phyloP scores from a whole-genome alignment of 1,140 invertebrate species.

The Aleiodes sp. region DNA sequence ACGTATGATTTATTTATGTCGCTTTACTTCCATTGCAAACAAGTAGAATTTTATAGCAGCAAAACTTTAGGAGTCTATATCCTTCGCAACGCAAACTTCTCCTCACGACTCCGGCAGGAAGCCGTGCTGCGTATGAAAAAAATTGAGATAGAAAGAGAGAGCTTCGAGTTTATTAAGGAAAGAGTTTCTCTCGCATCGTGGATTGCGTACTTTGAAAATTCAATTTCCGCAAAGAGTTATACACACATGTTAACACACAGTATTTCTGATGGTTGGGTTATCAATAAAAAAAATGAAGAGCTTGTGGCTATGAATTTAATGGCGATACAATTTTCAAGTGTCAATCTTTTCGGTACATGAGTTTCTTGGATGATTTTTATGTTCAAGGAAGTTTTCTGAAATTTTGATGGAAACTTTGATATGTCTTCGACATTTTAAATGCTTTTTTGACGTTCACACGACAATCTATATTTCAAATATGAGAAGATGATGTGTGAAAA shows the following conservation, averaged over 20 bases:
- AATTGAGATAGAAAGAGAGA: no score
- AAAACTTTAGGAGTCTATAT: conserved; percentile 40
- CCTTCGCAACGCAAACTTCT: conserved; percentile 3
- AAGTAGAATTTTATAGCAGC: conserved; percentile 49
- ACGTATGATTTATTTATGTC: conserved; percentile 50
- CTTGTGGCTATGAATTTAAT: no score
- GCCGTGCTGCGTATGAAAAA: conserved; percentile 18
- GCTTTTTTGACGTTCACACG: no score
- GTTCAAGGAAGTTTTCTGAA: no score
- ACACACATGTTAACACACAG: neutral
- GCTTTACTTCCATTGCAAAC: conserved; percentile 35
- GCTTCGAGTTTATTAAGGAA: conserved; percentile 32
- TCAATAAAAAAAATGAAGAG: no score
- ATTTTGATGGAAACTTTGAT: no score
- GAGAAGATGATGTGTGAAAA: no score
- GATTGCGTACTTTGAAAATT: conserved; percentile 29
- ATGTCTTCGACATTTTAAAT: no score
- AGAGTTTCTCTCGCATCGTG: conserved; percentile 29
- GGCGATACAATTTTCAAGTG: no score
- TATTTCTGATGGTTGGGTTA: neutral
- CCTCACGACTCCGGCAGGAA: conserved; percentile 18
- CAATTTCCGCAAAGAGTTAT: conserved; percentile 14
- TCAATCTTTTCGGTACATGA: no score
- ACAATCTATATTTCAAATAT: no score
- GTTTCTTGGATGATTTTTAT: no score